phyloP scores from a whole-genome alignment of 2,113 vertebrate genomes.

The Mobula birostris region DNA sequence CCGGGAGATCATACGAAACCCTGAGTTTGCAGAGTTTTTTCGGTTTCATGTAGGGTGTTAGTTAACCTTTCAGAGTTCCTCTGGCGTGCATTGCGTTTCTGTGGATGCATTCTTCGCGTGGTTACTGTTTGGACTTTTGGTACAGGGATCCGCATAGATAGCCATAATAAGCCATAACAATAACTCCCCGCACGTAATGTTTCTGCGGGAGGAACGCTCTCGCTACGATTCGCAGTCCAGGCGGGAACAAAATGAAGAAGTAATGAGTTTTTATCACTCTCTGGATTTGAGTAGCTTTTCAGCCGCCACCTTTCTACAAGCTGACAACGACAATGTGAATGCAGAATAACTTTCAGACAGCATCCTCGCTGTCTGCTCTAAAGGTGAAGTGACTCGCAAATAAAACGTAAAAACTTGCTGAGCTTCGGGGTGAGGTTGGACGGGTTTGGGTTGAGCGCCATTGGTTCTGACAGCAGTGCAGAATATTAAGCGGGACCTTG shows the following conservation, averaged over 20 bases:
- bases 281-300: neutral
- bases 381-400: neutral
- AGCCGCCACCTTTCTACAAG: neutral
- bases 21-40: neutral
- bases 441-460: too few species aligned
- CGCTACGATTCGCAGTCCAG: neutral
- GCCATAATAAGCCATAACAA: neutral
- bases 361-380: neutral
- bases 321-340: neutral
- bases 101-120: neutral
- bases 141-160: neutral
- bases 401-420: neutral
- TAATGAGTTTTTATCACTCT: neutral
- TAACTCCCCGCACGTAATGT: neutral
- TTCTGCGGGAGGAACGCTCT: neutral
- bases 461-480: too few species aligned
- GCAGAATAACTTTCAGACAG: neutral
- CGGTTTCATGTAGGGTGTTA: neutral
- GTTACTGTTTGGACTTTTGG: neutral
- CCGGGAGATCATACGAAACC: neutral
- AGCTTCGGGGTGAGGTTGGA: too few species aligned
- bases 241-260: too few species aligned
- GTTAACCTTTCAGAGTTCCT: too few species aligned
- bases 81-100: neutral
- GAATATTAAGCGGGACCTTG: too few species aligned